These are phyloP conservation scores for Phyllotreta cruciferae DNA, from an alignment of 2,888 invertebrate genomes.

Conservation along the genomic window DNA sequence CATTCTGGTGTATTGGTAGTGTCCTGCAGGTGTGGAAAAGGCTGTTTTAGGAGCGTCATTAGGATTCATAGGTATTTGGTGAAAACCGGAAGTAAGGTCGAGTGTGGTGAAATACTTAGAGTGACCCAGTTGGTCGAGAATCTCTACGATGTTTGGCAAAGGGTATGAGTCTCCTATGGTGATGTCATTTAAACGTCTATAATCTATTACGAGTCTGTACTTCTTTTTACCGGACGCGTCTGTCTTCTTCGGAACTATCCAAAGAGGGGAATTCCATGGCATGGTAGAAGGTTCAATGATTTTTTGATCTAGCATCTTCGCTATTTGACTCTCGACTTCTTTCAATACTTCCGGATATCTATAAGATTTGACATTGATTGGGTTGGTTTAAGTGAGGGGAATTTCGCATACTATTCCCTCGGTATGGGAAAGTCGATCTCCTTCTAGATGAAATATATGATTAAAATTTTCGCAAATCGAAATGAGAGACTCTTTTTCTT, in stretches of 20 bases:
- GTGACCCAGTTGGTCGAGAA: conserved; percentile 34
- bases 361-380: conserved; percentile 22
- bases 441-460: neutral
- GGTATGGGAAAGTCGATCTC: conserved; percentile 42
- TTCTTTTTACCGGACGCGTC: conserved; percentile 20
- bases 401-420: conserved; percentile 42
- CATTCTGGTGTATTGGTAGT: conserved; percentile 30
- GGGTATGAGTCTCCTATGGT: conserved; percentile 27
- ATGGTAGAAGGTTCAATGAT: conserved; percentile 17
- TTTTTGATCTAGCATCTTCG: conserved; percentile 19
- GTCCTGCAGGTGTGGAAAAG: conserved; percentile 29
- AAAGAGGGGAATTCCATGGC: conserved; percentile 13
- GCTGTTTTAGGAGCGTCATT: conserved; percentile 30
- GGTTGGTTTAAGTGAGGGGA: conserved; percentile 28
- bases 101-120: conserved; percentile 33
- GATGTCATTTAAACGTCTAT: conserved; percentile 24
- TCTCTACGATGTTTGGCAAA: conserved; percentile 29
- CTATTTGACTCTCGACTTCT: conserved; percentile 23
- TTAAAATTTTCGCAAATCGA: too few relatives aligned
- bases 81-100: conserved; percentile 34
- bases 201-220: conserved; percentile 28
- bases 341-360: conserved; percentile 22
- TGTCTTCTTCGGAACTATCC: conserved; percentile 9
- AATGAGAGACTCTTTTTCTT: too few relatives aligned
- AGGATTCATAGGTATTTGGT: conserved; percentile 33